Base-by-base conservation (phyloP, 2,888 invertebrate genomes). In the Drosophila setosimentum region DNA sequence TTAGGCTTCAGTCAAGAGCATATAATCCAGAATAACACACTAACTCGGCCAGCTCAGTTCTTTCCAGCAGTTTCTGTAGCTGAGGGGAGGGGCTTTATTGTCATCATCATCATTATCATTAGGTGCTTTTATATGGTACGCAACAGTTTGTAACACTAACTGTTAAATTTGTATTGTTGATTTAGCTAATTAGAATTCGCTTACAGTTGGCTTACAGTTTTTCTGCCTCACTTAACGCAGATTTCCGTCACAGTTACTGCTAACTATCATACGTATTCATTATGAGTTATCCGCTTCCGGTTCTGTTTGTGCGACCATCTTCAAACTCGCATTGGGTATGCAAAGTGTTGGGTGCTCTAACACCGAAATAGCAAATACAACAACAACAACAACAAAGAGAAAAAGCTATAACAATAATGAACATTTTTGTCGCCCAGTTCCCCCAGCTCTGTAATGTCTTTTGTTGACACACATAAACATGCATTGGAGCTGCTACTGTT, bases 81-180 rank as follows among this genome's bases (percentile, higher is more conserved):
- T n/a, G 29, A 18, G 11, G 58, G n/a, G 10, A 58, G 8, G 29
- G 49, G 37, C 29, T 57, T 59, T 21, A 33, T 53, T 35, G 64
- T 75, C 62, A 69, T 69, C 53, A 70, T 69, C n/a, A 69, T 11
- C 45, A 45, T 45, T 33, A 42, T 29, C 55, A 32, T 35, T 48
- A 63, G 60, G 27, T 35, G 45, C 60, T 63, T 63, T 60, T 63
- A 33, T 18, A 24, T 10, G 49, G 27, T 18, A 21, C 7, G 40
- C 29, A 21, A 40, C 40, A 64, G 66, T 53, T 53, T 67, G 66
- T 35, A 51, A 53, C 53, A 11, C 35, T 68, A 60, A 80, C 68
- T 74, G 65, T 78, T 68, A 78, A 78, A 83, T 59, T 87, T 86
- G 68, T 72, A 76, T 80, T 83, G 80, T 83, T 80, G 70, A 72